These are phyloP conservation scores for Diprion similis DNA, from an alignment of 1,140 invertebrate species.

Conservation along the genomic window DNA sequence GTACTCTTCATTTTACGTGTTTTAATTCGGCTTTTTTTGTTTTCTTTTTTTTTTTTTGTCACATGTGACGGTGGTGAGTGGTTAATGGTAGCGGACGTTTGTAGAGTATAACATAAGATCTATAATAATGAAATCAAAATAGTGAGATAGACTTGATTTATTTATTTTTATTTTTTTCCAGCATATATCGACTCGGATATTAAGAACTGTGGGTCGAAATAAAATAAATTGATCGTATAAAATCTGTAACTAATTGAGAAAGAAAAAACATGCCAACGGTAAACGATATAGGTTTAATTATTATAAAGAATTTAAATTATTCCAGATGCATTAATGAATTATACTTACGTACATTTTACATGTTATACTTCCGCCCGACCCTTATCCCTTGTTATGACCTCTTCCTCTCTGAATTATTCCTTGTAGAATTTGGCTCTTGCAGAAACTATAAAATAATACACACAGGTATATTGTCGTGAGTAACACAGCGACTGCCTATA, in stretches of 20 bases:
- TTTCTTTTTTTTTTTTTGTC: constrained; percentile 28
- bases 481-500: too few species aligned
- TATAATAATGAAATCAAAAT: constrained; percentile 23
- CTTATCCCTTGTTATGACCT: background rate
- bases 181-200: constrained; percentile 44
- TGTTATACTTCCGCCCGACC: background rate
- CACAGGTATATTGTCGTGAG: too few species aligned
- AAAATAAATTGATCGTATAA: constrained; percentile 40
- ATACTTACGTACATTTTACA: constrained; percentile 27
- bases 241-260: constrained; percentile 29
- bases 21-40: background rate
- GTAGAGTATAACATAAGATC: constrained; percentile 33
- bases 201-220: constrained; percentile 40
- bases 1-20: too few species aligned
- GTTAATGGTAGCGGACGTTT: constrained; percentile 29
- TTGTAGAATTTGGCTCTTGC: too few species aligned
- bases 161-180: constrained; percentile 41
- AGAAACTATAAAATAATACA: too few species aligned
- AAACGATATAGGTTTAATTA: constrained; percentile 30
- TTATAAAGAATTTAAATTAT: constrained; percentile 43
- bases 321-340: constrained; percentile 38
- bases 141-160: constrained; percentile 22
- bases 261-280: constrained; percentile 35
- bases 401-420: too few species aligned
- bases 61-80: constrained; percentile 26